phyloP scores from a whole-genome alignment of 2,797 vertebrate species.

The Molothrus aeneus region DNA sequence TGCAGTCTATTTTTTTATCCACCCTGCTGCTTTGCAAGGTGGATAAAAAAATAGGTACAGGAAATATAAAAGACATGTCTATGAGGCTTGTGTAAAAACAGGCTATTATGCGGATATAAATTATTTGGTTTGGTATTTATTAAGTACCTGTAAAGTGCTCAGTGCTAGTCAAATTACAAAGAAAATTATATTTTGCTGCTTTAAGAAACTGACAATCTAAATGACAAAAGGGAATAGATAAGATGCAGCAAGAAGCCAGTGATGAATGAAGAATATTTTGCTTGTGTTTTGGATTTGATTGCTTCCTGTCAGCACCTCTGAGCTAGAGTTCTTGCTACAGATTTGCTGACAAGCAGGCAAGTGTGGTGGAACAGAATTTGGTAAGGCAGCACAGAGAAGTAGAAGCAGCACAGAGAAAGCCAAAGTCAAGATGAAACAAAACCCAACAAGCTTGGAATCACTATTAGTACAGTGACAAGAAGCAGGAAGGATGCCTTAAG shows the following conservation, averaged over 20 bases:
- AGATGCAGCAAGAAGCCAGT: neutral
- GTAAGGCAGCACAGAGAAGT: neutral
- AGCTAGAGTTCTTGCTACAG: neutral
- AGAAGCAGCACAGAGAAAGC: neutral
- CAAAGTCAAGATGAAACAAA: neutral
- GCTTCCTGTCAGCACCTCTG: neutral
- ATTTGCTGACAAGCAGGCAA: neutral
- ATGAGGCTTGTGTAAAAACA: neutral
- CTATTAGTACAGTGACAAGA: neutral
- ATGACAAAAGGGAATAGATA: constrained; percentile 4
- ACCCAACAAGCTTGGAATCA: neutral
- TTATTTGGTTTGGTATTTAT: constrained; percentile 35
- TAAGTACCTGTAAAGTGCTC: neutral
- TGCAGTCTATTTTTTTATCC: neutral
- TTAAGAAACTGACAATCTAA: constrained; percentile 14
- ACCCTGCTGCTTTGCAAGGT: neutral
- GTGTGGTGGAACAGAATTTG: neutral
- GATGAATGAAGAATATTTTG: constrained; percentile 26
- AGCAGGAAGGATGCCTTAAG: neutral
- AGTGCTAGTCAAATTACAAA: neutral
- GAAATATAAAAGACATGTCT: neutral
- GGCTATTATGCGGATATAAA: neutral
- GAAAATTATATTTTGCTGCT: constrained; percentile 10
- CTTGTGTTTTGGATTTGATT: neutral
- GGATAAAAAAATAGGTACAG: neutral